Percentiles rank a stretch among this genome's conserved stretches.
Conservation (phyloP, 2,888 invertebrate genomes). For the Temnothorax ravouxi region DNA sequence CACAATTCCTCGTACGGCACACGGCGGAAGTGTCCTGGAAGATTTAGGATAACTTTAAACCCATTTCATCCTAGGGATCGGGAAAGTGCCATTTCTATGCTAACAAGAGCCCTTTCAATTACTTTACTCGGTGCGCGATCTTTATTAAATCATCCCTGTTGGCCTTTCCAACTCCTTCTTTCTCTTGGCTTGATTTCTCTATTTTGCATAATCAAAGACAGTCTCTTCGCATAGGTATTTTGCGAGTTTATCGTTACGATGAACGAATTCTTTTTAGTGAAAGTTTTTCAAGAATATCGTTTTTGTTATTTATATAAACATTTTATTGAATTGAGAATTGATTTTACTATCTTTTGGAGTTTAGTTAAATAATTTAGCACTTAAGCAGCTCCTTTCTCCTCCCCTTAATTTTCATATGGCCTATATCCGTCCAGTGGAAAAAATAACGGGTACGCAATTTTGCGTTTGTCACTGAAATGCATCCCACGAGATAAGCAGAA, state of each 20-base stretch:
- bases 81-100: conserved; percentile 75
- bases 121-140: conserved; percentile 65
- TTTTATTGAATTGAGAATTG: not conserved
- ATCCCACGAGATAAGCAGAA: not conserved
- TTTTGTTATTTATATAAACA: conserved; percentile 17
- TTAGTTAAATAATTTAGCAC: conserved; percentile 19
- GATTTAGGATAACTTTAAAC: conserved; percentile 71
- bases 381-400: not conserved
- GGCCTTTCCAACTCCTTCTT: conserved; percentile 57
- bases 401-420: not conserved
- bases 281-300: not conserved
- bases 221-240: conserved; percentile 35
- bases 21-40: conserved; percentile 55
- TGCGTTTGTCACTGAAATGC: not conserved
- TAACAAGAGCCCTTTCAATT: conserved; percentile 74
- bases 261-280: not conserved
- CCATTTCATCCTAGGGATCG: conserved; percentile 68
- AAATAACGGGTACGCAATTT: not conserved
- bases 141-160: conserved; percentile 67
- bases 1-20: conserved; percentile 62
- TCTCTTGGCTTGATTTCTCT: conserved; percentile 63
- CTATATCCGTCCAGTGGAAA: not conserved
- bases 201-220: conserved; percentile 71
- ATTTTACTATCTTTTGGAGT: not conserved
- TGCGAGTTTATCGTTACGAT: not conserved